These are phyloP conservation scores for Parnassius smintheus DNA, from an alignment of 2,888 invertebrate species.

Conservation along the genomic window DNA sequence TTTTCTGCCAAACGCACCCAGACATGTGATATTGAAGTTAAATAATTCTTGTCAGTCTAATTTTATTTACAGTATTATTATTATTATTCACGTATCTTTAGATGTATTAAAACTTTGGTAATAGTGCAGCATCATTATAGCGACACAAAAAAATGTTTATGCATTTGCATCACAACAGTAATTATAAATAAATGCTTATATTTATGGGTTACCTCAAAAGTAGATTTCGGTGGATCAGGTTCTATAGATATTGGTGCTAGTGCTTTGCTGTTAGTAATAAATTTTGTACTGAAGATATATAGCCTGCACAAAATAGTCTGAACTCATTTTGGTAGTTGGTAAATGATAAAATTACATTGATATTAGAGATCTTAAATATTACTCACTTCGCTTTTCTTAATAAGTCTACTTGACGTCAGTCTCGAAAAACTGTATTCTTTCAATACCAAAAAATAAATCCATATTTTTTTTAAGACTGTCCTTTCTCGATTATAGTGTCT, in stretches of 20 bases:
- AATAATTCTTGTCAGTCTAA: constrained; percentile 18
- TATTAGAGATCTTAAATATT: constrained; percentile 14
- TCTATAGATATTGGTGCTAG: constrained; percentile 66
- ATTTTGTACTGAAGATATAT: constrained; percentile 50
- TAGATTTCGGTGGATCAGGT: constrained; percentile 39
- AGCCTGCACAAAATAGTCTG: constrained; percentile 50
- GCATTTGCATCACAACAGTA: constrained; percentile 19
- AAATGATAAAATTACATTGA: constrained; percentile 2
- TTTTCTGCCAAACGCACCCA: too few relatives aligned
- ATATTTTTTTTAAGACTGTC: constrained; percentile 37
- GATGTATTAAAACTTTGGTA: constrained; percentile 6
- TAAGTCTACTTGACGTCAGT: constrained; percentile 4
- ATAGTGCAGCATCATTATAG: constrained; percentile 4
- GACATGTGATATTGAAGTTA: constrained; percentile 26
- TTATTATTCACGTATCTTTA: constrained; percentile 14
- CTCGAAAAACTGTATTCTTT: constrained; percentile 29
- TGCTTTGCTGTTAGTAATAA: constrained; percentile 56
- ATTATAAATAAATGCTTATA: constrained; percentile 33
- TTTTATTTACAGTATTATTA: constrained; percentile 27
- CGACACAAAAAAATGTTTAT: constrained; percentile 5
- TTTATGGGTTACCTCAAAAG: constrained; percentile 47
- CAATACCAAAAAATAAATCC: constrained; percentile 45
- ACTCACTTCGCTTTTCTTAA: constrained; percentile 7
- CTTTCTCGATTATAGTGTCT: constrained; percentile 29
- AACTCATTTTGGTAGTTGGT: constrained; percentile 10